Base-by-base conservation (phyloP, 2,888 invertebrate genomes). In the Patella pellucida region DNA sequence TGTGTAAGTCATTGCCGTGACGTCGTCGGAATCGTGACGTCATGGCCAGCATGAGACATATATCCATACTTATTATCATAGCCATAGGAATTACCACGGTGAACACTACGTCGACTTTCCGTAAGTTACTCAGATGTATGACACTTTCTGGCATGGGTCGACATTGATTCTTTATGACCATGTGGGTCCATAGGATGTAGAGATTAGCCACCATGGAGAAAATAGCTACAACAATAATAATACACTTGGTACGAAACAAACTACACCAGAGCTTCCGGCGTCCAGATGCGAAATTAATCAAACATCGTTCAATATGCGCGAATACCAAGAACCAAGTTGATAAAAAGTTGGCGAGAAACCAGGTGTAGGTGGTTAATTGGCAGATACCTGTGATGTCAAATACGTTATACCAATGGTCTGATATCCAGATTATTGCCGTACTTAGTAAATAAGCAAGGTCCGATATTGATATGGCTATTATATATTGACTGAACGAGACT, bases 101-200 rank as follows among this genome's bases (percentile, higher is more conserved):
- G 72, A 85, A 82, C 1, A 86, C 83, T 15, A 82, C 79, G 71
- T 87, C 87, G 4, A 87, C 81, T 69, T 85, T 84, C 12, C 85
- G 72, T n/a, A 87, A 76, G 11, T 82, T 72, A 15, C 80, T 74
- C 15, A 87, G 81, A 70, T 86, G 82, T 52, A 79, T 76, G 0
- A 80, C 76, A 56, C 83, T 83, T 75, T 87, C 86, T 15, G 80
- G 79, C 76, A 87, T 85, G 15, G 85, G 78, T 19, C 78, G 78
- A 73, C 87, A 87, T n/a, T 31, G 41, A 27, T 70, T 16, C 27
- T 56, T 72, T 0, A 69, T 71, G 23, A 79, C 79, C 23, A 80
- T 76, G 71, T 80, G 76, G 0, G 78, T 78, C 82, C 82, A 82
- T 70, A 82, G 72, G 52, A 75, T 72, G 72, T 82, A 79, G 14